Conservation (phyloP, 2,797 vertebrate genomes). For the Perodicticus potto region DNA sequence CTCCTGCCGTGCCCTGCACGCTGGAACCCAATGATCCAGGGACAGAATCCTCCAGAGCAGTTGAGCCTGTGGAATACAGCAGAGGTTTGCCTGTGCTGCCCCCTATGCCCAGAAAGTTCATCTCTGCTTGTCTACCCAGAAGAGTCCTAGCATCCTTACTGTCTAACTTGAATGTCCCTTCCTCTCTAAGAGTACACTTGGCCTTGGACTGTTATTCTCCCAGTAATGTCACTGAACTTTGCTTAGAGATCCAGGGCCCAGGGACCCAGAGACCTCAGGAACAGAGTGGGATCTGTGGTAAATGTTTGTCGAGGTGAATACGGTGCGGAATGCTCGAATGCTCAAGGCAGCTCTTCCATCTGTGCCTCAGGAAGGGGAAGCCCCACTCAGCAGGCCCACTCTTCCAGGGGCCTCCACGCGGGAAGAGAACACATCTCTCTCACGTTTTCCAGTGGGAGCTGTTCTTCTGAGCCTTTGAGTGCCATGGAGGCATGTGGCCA, state of each 20-base stretch:
- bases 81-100: neutral
- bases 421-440: neutral
- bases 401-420: neutral
- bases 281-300: neutral
- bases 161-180: neutral
- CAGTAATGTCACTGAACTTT: neutral
- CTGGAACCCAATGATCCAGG: neutral
- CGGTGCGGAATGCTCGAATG: neutral
- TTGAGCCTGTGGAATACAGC: neutral
- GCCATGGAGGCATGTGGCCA: no score
- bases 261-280: neutral
- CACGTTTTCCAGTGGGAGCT: neutral
- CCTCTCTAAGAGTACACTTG: neutral
- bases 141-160: neutral
- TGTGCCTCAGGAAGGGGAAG: neutral
- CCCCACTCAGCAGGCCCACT: fast-evolving
- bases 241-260: neutral
- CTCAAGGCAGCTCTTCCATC: neutral
- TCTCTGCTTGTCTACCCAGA: neutral
- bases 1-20: slow-evolving; percentile 37
- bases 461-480: neutral
- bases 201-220: neutral
- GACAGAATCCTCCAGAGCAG: neutral
- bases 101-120: neutral
- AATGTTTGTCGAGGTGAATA: neutral